Percentiles rank a stretch among this genome's conserved stretches.
Evolutionary conservation across 1,140 invertebrate genomes (phyloP).

Genomic region (Drosophila mauritiana): DNA sequence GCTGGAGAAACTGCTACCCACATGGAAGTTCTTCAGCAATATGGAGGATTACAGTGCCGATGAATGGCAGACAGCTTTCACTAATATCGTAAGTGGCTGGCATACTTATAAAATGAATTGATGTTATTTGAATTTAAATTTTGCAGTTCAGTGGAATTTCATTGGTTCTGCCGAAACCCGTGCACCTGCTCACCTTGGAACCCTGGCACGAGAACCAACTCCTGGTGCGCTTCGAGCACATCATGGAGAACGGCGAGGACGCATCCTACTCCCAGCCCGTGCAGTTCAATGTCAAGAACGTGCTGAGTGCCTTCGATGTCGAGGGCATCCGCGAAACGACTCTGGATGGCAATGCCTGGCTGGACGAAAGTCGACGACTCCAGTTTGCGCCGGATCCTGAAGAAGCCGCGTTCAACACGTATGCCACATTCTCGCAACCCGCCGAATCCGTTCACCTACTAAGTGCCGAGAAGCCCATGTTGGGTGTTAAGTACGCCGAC

Average conservation of each 20-base stretch:
- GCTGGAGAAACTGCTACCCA: conserved; percentile 65
- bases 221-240: conserved; percentile 94
- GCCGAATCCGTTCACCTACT: conserved; percentile 46
- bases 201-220: conserved; percentile 90
- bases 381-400: conserved; percentile 69
- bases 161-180: conserved; percentile 89
- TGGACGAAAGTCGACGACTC: conserved; percentile 70
- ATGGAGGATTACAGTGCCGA: conserved; percentile 49
- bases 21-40: conserved; percentile 80
- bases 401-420: conserved; percentile 36
- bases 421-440: conserved; percentile 36
- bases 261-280: conserved; percentile 85
- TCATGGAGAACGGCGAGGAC: conserved; percentile 88
- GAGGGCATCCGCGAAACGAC: conserved; percentile 75
- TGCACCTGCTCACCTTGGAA: conserved; percentile 94
- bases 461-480: conserved; percentile 34
- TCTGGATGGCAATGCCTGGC: conserved; percentile 76
- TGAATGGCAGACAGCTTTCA: conserved; percentile 63
- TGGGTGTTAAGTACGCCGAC: conserved; percentile 45
- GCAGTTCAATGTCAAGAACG: conserved; percentile 86
- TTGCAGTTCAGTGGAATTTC: conserved; percentile 84
- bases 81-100: conserved; percentile 54
- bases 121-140: not conserved
- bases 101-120: not conserved
- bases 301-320: conserved; percentile 63